Percentiles rank a stretch among this genome's conserved stretches.
Evolutionary conservation across 1,140 invertebrate species (phyloP).

Genomic region (Drosophila pallidifrons): DNA sequence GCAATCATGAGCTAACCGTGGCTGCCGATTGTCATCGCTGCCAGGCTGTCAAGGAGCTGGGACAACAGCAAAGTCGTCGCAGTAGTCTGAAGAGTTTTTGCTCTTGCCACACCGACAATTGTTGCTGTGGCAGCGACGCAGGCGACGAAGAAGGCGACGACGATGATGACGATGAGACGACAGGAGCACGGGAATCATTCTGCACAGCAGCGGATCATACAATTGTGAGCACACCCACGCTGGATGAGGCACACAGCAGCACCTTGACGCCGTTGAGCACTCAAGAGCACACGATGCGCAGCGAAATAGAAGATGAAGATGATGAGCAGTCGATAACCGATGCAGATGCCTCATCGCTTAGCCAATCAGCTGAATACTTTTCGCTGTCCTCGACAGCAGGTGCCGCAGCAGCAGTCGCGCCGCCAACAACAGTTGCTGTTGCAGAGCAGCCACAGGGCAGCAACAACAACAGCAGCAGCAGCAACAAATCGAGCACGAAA

Average conservation of each 20-base stretch:
- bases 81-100: conserved; percentile 59
- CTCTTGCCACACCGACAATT: conserved; percentile 70
- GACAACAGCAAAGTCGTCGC: conserved; percentile 9
- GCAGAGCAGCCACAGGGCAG: conserved; percentile 9
- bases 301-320: conserved; percentile 48
- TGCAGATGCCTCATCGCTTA: conserved; percentile 73
- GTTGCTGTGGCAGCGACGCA: conserved; percentile 54
- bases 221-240: conserved; percentile 65
- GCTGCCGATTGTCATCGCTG: conserved; percentile 78
- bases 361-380: conserved; percentile 81
- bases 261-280: conserved; percentile 73
- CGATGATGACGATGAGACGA: conserved; percentile 61
- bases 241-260: conserved; percentile 69
- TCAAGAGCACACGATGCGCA: conserved; percentile 71
- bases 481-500: conserved; percentile 40
- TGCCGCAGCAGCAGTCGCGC: conserved; percentile 18
- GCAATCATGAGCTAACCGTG: conserved; percentile 60
- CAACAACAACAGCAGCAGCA: conserved; percentile 11
- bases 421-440: conserved; percentile 6
- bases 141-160: conserved; percentile 42
- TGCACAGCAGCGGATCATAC: conserved; percentile 75
- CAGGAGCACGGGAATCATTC: conserved; percentile 67
- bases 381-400: conserved; percentile 64
- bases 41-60: conserved; percentile 1
- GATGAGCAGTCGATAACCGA: conserved; percentile 46